These are phyloP conservation scores for Papilio helenus DNA, from an alignment of 1,140 invertebrate species.

Conservation along the genomic window DNA sequence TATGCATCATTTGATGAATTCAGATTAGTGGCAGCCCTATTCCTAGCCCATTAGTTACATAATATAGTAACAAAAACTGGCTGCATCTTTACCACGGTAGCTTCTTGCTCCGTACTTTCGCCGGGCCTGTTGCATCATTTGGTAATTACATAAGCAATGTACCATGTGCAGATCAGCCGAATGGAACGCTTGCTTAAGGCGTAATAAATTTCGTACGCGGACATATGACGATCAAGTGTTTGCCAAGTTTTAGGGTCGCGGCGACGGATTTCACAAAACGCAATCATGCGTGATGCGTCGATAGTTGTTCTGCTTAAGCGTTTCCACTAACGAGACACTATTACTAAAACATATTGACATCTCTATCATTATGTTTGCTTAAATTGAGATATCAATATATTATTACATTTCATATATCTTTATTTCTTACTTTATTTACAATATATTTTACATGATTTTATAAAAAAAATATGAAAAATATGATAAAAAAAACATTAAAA, in stretches of 20 bases:
- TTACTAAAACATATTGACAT: no score
- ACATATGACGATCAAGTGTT: conserved; percentile 26
- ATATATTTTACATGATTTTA: no score
- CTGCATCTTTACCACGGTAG: conserved; percentile 17
- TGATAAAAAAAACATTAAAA: no score
- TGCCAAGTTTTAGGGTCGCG: conserved; percentile 34
- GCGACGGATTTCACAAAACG: not conserved
- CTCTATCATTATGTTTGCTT: no score
- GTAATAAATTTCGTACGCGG: conserved; percentile 22
- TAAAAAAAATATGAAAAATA: no score
- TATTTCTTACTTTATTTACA: no score
- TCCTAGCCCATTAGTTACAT: not conserved
- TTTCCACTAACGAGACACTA: not conserved
- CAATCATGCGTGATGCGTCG: conserved; percentile 21
- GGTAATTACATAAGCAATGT: conserved; percentile 1
- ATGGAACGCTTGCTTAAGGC: conserved; percentile 17
- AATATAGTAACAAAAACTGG: not conserved
- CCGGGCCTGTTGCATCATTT: conserved; percentile 22
- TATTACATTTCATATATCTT: no score
- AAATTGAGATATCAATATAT: no score
- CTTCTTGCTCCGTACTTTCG: conserved; percentile 19
- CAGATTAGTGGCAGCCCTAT: not conserved
- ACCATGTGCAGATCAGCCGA: conserved; percentile 20
- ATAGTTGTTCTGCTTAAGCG: not conserved
- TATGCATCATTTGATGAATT: no score